These are phyloP conservation scores for Psilopsiagon aymara DNA, from an alignment of 2,113 vertebrate genomes.

Conservation along the genomic window DNA sequence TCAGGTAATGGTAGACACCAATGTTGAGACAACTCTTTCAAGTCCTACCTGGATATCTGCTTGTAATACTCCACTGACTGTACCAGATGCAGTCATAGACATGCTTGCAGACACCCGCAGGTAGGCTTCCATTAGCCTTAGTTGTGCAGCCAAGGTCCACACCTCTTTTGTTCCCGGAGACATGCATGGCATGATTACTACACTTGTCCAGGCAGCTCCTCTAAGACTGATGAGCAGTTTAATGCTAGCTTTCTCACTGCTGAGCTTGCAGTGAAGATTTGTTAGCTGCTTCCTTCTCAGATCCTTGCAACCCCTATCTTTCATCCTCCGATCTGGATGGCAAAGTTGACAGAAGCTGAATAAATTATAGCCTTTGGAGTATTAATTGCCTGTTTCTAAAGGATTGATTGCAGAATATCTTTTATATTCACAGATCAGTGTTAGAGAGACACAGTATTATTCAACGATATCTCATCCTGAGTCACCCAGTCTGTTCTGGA, in stretches of 20 bases:
- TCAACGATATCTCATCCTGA: neutral
- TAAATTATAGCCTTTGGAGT: constrained; percentile 29
- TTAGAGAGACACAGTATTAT: neutral
- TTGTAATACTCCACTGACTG: neutral
- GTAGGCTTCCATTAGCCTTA: neutral
- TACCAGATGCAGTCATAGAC: neutral
- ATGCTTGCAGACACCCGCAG: neutral
- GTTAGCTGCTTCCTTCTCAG: neutral
- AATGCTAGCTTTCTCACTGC: neutral
- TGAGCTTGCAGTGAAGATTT: constrained; percentile 17
- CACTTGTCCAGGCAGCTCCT: neutral
- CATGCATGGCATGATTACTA: neutral
- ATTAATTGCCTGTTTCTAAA: constrained; percentile 44
- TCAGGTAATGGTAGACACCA: neutral
- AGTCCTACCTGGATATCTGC: neutral
- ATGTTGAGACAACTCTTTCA: fast-evolving
- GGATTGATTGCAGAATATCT: constrained; percentile 44
- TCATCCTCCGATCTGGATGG: constrained; percentile 33
- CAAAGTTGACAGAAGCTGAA: constrained; percentile 36
- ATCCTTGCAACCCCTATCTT: neutral
- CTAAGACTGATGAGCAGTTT: neutral
- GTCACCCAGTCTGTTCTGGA: neutral
- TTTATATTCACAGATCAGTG: neutral
- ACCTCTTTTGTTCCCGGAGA: neutral
- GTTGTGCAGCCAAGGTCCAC: neutral